Evolutionary conservation across 2,797 vertebrate genomes (phyloP).

Genomic region (Borostomias antarcticus): DNA sequence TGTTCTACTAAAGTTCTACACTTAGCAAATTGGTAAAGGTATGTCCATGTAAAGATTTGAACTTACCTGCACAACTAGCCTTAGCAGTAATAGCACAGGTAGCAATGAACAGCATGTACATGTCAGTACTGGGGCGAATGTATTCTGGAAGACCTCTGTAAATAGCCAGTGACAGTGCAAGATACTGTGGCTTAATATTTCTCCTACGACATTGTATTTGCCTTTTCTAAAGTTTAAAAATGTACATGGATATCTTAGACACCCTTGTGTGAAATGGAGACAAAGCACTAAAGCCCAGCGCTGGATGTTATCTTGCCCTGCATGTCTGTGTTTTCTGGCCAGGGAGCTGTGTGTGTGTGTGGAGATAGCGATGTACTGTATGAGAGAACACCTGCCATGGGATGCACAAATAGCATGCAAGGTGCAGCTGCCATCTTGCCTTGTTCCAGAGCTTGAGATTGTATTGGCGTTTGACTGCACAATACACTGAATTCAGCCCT

Average conservation of each 20-base stretch:
- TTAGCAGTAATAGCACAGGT: constrained; percentile 41
- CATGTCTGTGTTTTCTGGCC: constrained; percentile 27
- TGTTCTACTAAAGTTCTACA: neutral
- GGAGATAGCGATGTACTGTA: constrained; percentile 21
- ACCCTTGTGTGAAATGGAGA: neutral
- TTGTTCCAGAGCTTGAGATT: constrained; percentile 53
- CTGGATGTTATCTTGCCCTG: constrained; percentile 44
- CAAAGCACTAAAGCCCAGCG: constrained; percentile 23
- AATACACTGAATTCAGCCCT: constrained; percentile 36
- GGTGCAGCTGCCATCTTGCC: constrained; percentile 53
- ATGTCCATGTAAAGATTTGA: neutral
- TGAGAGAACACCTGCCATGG: constrained; percentile 40
- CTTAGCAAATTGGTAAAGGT: neutral
- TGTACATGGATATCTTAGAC: constrained; percentile 31
- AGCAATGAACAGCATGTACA: constrained; percentile 20
- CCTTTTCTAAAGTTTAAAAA: constrained; percentile 54
- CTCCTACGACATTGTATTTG: constrained; percentile 47
- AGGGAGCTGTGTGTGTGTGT: constrained; percentile 7
- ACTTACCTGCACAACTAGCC: constrained; percentile 40
- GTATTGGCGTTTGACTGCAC: constrained; percentile 46
- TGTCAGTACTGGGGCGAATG: constrained; percentile 26
- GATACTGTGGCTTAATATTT: constrained; percentile 16
- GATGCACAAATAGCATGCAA: constrained; percentile 59
- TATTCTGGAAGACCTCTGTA: constrained; percentile 38
- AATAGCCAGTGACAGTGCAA: constrained; percentile 47